Evolutionary conservation across 2,113 vertebrate genomes (phyloP).

Genomic region (Vimba vimba): DNA sequence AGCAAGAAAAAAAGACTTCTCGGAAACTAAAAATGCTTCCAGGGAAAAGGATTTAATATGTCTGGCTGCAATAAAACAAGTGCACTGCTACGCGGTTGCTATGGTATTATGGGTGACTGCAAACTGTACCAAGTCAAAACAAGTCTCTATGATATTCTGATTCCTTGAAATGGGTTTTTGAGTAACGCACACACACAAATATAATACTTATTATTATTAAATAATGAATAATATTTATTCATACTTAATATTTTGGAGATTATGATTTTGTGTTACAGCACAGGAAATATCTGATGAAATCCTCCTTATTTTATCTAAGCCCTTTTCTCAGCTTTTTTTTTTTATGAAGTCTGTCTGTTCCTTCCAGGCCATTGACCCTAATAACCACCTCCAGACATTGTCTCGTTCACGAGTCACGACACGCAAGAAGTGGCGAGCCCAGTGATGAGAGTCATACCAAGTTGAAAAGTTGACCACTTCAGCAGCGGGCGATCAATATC

Average conservation of each 20-base stretch:
- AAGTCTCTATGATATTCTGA: not conserved
- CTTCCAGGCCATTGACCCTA: not conserved
- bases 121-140: not conserved
- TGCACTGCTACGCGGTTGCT: not conserved
- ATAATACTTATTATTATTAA: too few relatives aligned
- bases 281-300: not conserved
- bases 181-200: not conserved
- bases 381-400: not conserved
- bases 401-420: not conserved
- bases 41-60: not conserved
- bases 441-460: not conserved
- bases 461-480: slow-evolving; percentile 6
- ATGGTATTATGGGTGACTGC: not conserved
- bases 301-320: not conserved
- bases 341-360: slow-evolving; percentile 14
- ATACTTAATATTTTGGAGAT: not conserved
- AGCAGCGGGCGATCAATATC: not conserved
- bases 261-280: not conserved
- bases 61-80: not conserved
- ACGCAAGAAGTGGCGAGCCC: not conserved
- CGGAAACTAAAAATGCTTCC: not conserved
- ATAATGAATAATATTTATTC: too few relatives aligned
- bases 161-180: not conserved
- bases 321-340: not conserved
- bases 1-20: not conserved